Base-by-base conservation (phyloP, 2,797 vertebrate genomes). In the Gallinago stenura region DNA sequence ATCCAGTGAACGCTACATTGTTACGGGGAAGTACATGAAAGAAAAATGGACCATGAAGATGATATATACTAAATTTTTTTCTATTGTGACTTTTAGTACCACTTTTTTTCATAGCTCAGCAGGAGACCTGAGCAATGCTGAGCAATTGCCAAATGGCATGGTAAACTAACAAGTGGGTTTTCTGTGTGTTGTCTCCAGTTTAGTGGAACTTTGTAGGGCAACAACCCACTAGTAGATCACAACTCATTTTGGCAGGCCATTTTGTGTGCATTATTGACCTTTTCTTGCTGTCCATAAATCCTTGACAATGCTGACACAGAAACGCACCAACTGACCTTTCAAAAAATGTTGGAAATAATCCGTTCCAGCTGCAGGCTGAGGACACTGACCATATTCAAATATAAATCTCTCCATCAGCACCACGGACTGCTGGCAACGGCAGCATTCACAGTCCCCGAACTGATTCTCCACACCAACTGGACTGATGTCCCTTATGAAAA, bases 301-400 rank as follows among this genome's bases (percentile, higher is more conserved):
- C 90, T 83, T 92, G 96, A 92, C 94, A 90, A 96, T 85, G 68
- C 81, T 83, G 96, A 96, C 95, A 92, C 61, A 95, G 65, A 95
- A 95, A 97, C 45, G 18, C 72, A 97, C 93, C 93, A 89, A 96
- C 71, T 94, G 95, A 97, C 97, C 95, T 97, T 97, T 97, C 94
- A 71, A 95, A 95, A 97, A 96, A 97, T 90, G 93, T 92, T 97
- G 96, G 94, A 97, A 96, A 92, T 96, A 97, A 97, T 97, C 94
- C 65, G 2, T 97, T 97, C 95, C 97, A 97, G 96, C 95, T 97
- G 96, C 83, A 91, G 68, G 48, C 83, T 6, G 68, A 96, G 88
- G 96, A 96, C 92, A 97, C 88, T 97, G 96, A 94, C 97, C 94
- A 95, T 85, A 94, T 79, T 96, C 88, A 77, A 77, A 78, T 83